Base-by-base conservation (phyloP, 2,888 invertebrate species). In the Netelia virgata region DNA sequence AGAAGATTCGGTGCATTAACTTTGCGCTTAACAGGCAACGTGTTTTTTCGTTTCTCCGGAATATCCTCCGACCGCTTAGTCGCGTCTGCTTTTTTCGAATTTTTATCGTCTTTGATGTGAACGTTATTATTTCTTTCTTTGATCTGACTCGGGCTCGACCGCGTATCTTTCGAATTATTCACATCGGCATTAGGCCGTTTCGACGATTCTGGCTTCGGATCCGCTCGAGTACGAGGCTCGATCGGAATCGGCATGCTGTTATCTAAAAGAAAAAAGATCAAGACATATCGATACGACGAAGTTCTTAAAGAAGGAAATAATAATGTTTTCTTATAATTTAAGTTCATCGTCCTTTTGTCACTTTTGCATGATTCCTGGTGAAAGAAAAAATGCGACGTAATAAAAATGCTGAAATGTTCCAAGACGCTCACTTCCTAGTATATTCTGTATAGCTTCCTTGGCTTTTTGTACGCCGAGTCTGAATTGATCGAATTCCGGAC, bases 361-460 rank as follows among this genome's bases (percentile, higher is more conserved):
- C 18, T 69, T 69, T 53, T 55, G 43, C 20, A 28, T 57, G 47
- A 57, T 66, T 66, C 36, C n/a, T 64, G 28, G 66, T 14, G 20
- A 66, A 10, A 72, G 68, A 53, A 76, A 53, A 36, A 75, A 57
- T 18, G 10, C 1, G 41, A 55, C 23, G 50, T 47, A 69, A 76
- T 75, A 41, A 59, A 41, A 59, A 41, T 23, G 28, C 66, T 59
- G 20, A 59, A 59, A 59, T 59, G 18, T 59, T 20, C 18, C 36
- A 18, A 61, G 53, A 68, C 72, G 82, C 87, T 87, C 76, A 94
- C 94, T 94, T 79, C 97, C 97, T 74, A 99, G 97, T 0, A 98
- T 97, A 92, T 98, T 98, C 93, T 98, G 97, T 87, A 99, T 98
- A 9, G 98, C 98, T 92, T 98, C 98, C 94, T 98, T 97, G 0